A percentile compares a stretch with the other conserved stretches of the same genome.
Evolutionary conservation across 2,113 vertebrate genomes (phyloP).

Genomic region (Oenanthe melanoleuca): DNA sequence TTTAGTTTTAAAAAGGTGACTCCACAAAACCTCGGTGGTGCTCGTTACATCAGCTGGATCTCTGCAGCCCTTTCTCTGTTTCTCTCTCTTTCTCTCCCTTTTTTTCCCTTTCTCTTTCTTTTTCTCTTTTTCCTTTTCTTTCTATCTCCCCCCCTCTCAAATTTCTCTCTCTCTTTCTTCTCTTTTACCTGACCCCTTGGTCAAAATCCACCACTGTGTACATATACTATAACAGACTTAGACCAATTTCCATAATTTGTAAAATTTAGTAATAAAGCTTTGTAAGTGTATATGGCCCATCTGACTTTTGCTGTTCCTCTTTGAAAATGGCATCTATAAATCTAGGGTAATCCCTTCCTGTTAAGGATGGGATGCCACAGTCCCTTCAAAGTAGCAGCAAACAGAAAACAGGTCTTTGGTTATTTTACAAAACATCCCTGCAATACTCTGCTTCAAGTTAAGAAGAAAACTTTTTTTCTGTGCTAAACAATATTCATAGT

Average conservation of each 20-base stretch:
- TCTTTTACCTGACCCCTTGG: background rate
- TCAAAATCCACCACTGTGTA: background rate
- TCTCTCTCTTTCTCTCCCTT: background rate
- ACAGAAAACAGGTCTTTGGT: background rate
- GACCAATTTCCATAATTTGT: background rate
- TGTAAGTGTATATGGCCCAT: background rate
- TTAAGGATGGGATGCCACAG: background rate
- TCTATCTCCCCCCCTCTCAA: background rate
- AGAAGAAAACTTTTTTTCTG: background rate
- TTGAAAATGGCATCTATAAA: background rate
- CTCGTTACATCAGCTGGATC: background rate
- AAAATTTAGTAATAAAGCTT: background rate
- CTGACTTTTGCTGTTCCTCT: background rate
- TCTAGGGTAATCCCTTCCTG: background rate
- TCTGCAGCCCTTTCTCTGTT: fast-evolving
- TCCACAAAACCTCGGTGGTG: background rate
- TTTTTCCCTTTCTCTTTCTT: too few species aligned
- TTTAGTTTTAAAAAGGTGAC: background rate
- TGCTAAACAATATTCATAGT: background rate
- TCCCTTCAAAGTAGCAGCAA: background rate
- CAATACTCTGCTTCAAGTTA: background rate
- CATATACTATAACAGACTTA: too few species aligned
- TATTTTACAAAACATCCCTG: background rate
- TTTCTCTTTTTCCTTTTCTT: background rate
- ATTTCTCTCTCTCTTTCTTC: background rate